Conservation (phyloP, 2,888 invertebrate genomes). For the Eumacrocentrus americanus region DNA sequence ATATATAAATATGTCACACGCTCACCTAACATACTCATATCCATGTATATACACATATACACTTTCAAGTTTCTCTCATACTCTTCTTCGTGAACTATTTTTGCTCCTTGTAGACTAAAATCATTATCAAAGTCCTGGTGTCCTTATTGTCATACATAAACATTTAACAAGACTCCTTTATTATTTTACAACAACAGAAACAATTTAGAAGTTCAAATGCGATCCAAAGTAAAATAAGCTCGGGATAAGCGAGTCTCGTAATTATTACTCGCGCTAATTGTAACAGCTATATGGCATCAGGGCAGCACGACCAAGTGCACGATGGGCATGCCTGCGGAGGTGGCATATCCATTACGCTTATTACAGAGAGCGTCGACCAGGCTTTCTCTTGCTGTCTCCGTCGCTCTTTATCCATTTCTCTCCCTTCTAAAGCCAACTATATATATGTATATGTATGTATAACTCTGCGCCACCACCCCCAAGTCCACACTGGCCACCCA, state of each 20-base stretch:
- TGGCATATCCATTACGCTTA: slow-evolving; percentile 64
- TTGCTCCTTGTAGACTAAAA: not conserved
- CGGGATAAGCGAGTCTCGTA: slow-evolving; percentile 1
- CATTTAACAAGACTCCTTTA: not conserved
- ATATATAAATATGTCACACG: slow-evolving; percentile 56
- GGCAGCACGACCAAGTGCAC: slow-evolving; percentile 29
- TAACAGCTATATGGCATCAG: slow-evolving; percentile 23
- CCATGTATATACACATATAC: not conserved
- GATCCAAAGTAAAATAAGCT: not conserved
- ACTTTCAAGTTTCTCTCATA: slow-evolving; percentile 23
- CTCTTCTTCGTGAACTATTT: not conserved
- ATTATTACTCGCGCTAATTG: slow-evolving; percentile 10
- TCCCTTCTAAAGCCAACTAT: slow-evolving; percentile 18
- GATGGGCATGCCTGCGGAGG: slow-evolving; percentile 54
- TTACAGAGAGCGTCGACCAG: slow-evolving; percentile 59
- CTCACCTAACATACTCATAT: slow-evolving; percentile 40
- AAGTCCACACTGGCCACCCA: slow-evolving; percentile 48
- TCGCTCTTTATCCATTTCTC: slow-evolving; percentile 36
- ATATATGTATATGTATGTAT: slow-evolving; percentile 6
- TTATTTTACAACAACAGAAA: not conserved
- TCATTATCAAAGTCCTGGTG: slow-evolving; percentile 10
- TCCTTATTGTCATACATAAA: not conserved
- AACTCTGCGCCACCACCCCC: slow-evolving; percentile 39
- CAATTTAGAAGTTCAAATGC: not conserved
- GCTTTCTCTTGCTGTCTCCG: slow-evolving; percentile 36